phyloP scores from a whole-genome alignment of 1,140 invertebrate species.

The Ceratitis capitata region DNA sequence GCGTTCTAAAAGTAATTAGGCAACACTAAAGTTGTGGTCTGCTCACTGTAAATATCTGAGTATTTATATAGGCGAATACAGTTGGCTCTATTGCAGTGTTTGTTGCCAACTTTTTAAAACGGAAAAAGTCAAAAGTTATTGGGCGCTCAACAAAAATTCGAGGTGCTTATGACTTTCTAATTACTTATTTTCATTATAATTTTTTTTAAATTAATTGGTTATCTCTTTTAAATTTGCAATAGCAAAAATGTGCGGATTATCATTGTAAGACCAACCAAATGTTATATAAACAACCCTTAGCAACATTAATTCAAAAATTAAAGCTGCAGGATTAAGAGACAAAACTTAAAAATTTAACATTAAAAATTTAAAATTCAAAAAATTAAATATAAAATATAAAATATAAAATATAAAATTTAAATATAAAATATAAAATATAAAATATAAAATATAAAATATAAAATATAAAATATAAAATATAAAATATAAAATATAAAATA shows the following conservation, averaged over 20 bases:
- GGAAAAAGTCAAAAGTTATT: constrained; percentile 27
- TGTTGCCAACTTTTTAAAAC: not conserved
- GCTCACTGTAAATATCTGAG: not conserved
- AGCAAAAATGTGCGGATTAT: no score
- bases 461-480: no score
- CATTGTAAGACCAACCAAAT: no score
- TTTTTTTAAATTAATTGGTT: no score
- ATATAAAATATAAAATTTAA: no score
- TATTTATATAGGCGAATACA: not conserved
- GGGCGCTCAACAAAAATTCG: not conserved
- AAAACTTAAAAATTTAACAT: not conserved
- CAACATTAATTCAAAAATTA: no score
- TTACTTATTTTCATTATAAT: not conserved
- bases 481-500: no score
- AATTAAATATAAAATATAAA: no score
- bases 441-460: no score
- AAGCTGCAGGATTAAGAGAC: not conserved
- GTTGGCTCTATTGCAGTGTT: not conserved
- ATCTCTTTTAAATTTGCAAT: no score
- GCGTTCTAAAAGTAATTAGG: constrained; percentile 19
- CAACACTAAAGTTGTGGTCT: not conserved
- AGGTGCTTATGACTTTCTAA: constrained; percentile 25
- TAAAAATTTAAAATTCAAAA: not conserved
- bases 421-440: no score
- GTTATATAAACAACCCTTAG: no score